Percentiles rank a stretch among this genome's conserved stretches.
Evolutionary conservation across 2,113 vertebrate genomes (phyloP).

Genomic region (Tetraodon nigroviridis): DNA sequence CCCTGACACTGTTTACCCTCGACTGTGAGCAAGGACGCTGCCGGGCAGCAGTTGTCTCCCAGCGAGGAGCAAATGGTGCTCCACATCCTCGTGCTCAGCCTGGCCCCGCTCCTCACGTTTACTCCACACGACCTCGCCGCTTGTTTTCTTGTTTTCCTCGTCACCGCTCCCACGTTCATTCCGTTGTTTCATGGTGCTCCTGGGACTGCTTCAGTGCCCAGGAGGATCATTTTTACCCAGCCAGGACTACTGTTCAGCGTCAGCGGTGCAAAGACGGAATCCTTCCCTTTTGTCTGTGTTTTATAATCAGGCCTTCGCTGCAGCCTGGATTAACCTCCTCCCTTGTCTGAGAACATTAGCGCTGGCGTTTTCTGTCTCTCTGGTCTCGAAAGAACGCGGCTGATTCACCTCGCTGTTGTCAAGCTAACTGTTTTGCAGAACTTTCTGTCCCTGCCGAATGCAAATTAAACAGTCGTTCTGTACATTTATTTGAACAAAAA

Average conservation of each 20-base stretch:
- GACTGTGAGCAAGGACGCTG: conserved; percentile 44
- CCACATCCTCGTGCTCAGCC: conserved; percentile 2
- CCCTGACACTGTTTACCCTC: conserved; percentile 55
- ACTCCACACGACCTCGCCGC: too few species aligned
- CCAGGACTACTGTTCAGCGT: background rate
- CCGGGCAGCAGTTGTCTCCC: conserved; percentile 36
- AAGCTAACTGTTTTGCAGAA: background rate
- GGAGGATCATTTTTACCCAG: background rate
- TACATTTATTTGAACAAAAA: background rate
- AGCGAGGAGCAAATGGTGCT: conserved; percentile 39
- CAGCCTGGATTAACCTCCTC: conserved; percentile 5
- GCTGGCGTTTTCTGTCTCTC: too few species aligned
- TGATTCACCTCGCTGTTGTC: too few species aligned
- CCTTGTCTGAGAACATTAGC: background rate
- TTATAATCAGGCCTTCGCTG: background rate
- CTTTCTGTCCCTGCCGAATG: too few species aligned
- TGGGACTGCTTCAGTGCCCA: too few species aligned
- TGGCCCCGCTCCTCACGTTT: background rate
- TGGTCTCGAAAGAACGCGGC: too few species aligned
- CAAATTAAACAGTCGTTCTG: too few species aligned
- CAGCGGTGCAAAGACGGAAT: conserved; percentile 3
- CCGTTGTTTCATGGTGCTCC: too few species aligned
- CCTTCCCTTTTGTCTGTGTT: conserved; percentile 23
- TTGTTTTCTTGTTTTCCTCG: too few species aligned
- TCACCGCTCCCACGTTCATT: too few species aligned